Evolutionary conservation across 2,113 vertebrate genomes (phyloP), one percentile per base, ranked within the genome.

Genomic region (Mobula birostris): DNA sequence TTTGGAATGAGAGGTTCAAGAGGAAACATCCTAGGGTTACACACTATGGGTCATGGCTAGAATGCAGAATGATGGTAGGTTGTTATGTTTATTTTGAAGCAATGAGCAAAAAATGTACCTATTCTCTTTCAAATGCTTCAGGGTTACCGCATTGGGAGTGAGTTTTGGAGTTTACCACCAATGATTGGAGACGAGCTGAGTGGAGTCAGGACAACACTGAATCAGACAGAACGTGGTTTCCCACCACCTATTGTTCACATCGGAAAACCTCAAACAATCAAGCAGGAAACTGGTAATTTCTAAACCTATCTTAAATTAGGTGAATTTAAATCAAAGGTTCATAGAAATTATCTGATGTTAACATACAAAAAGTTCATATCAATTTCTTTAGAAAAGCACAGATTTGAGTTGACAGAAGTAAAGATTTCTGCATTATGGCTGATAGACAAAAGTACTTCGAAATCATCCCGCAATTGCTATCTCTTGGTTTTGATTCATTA

Each of bases 161-260:
- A 97, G 94, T 99, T 99, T 96, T 99, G 98, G 98, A 97, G 72
- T 58, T 95, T 97, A 80, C 97, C 98, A 0, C 97, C 97, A 79
- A 95, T 24, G 36, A 96, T 97, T 94, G 98, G 98, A 90, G 97
- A 98, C 94, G 98, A 99, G 94, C 68, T 97, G 94, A 98, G 96
- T 0, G 98, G 98, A 36, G 96, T 99, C 95, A 95, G 94, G 2
- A 92, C 97, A 94, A 98, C 98, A 0, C 97, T 99, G 95, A 98
- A 97, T 29, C 97, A 96, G 95, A 96, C 95, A 0, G 97, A 99
- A 94, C 94, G 95, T 94, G 98, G 98, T 92, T 94, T 96, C 63
- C 40, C 95, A 93, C 95, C 97, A 85, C 97, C 98, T 0, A 0
- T 97, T 95, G 96, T 97, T 94, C 96, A 95, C 0, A 94, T 98